phyloP scores from a whole-genome alignment of 2,797 vertebrate genomes.

The Cuculus canorus region DNA sequence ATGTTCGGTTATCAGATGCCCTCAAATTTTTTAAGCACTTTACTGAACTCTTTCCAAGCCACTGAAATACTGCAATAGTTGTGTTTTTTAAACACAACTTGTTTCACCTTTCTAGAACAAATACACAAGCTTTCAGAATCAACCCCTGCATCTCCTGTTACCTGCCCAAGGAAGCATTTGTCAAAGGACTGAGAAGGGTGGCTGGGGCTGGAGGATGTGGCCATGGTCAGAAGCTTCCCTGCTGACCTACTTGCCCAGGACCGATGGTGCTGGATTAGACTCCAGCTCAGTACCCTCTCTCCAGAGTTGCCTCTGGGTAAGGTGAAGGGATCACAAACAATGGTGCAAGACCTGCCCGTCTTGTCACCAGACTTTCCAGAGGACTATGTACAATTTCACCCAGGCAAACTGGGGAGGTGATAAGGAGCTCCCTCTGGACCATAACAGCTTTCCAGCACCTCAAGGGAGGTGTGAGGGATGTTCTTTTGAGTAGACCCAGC shows the following conservation, averaged over 20 bases:
- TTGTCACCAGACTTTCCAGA: background rate
- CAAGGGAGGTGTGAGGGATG: fast-evolving
- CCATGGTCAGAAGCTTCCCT: background rate
- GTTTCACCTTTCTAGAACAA: background rate
- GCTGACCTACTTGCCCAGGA: background rate
- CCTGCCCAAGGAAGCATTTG: background rate
- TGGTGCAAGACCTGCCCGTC: background rate
- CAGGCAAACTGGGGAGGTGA: background rate
- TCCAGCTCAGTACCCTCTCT: background rate
- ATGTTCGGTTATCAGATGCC: background rate
- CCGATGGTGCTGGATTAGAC: background rate
- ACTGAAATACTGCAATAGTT: background rate
- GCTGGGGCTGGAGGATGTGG: background rate
- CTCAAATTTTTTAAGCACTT: constrained; percentile 8
- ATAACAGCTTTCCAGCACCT: background rate
- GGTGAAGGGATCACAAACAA: background rate
- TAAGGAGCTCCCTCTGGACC: background rate
- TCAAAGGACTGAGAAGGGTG: background rate
- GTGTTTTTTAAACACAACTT: background rate
- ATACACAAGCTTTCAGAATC: background rate
- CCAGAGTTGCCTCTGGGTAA: background rate
- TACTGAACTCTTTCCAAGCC: background rate
- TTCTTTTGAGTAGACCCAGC: background rate
- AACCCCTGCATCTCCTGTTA: background rate
- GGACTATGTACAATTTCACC: background rate